Evolutionary conservation across 2,888 invertebrate species (phyloP), one percentile per base, ranked within the genome.

Genomic region (Ochropleura plecta): DNA sequence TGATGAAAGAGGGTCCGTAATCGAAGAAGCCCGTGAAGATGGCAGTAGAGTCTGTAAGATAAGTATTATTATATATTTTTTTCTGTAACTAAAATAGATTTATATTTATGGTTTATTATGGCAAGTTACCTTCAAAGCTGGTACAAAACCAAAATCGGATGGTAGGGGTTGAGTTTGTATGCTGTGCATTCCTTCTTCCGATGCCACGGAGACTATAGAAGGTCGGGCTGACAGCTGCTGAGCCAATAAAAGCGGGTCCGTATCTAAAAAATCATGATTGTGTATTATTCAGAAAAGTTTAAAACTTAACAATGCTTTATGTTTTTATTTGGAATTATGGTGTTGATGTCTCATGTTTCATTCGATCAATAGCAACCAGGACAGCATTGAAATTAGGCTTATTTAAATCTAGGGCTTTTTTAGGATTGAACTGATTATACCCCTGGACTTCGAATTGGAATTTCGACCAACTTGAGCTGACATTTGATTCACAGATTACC

Each of bases 151-250:
- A 83, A 96, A 96, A 84, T 96, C 96, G 46, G 93, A 91, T 20
- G 96, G 95, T 16, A 96, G 87, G n/a, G 96, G 95, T 78, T 95
- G 95, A 30, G 95, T 94, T 87, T 93, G 93, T 73, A 96, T 83
- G 70, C 86, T 95, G 74, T 94, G 93, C 76, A 91, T 91, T 63
- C 96, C 96, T 87, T 96, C 96, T 89, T 96, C 96, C 30, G 96
- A 96, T 53, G 96, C 93, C 44, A 96, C 93, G 0, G 96, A 96
- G 20, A 96, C 96, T 79, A 96, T 96, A 7, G 96, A 96, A 5
- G 96, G 96, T 30, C 96, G 91, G 44, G 96, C 96, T 18, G 96
- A 96, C 67, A 96, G 84, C 79, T 96, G 96, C 78, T 95, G 95
- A n/a, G 96, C 96, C 59, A 96, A 81, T 57, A 96, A 86, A 68